Conservation (phyloP, 2,113 vertebrate genomes). For the Vulpes vulpes region DNA sequence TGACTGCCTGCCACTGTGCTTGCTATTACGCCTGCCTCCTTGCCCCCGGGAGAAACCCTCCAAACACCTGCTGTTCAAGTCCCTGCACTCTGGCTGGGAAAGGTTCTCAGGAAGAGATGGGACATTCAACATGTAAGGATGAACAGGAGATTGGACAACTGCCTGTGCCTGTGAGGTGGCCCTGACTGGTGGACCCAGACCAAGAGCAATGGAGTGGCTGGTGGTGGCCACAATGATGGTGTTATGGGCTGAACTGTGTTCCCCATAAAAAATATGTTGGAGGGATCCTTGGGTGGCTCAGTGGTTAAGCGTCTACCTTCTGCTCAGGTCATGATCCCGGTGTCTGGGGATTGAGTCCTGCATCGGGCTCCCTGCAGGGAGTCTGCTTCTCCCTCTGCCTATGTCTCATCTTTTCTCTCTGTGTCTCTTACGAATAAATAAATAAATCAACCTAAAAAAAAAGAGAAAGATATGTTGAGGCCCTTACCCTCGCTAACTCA, state of each 20-base stretch:
- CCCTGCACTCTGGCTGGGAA: background rate
- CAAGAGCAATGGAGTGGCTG: rapidly evolving
- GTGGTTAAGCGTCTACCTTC: no score
- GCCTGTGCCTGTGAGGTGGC: rapidly evolving
- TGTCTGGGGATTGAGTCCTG: no score
- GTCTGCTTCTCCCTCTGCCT: no score
- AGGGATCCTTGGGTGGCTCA: no score
- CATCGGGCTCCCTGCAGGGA: no score
- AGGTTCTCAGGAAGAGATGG: background rate
- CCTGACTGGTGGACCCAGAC: rapidly evolving
- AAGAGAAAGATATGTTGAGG: background rate
- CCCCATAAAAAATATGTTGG: background rate
- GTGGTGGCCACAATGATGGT: rapidly evolving
- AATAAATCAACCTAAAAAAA: no score
- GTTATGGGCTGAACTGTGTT: background rate
- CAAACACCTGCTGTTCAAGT: background rate
- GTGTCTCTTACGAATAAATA: no score
- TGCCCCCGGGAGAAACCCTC: rapidly evolving
- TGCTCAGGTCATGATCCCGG: no score
- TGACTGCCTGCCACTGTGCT: rapidly evolving
- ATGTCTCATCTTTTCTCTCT: no score
- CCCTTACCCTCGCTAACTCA: background rate
- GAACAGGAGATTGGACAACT: background rate
- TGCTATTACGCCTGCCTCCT: background rate
- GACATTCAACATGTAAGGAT: background rate